Evolutionary conservation across 2,888 invertebrate species (phyloP).

Genomic region (Drosophila falleni): DNA sequence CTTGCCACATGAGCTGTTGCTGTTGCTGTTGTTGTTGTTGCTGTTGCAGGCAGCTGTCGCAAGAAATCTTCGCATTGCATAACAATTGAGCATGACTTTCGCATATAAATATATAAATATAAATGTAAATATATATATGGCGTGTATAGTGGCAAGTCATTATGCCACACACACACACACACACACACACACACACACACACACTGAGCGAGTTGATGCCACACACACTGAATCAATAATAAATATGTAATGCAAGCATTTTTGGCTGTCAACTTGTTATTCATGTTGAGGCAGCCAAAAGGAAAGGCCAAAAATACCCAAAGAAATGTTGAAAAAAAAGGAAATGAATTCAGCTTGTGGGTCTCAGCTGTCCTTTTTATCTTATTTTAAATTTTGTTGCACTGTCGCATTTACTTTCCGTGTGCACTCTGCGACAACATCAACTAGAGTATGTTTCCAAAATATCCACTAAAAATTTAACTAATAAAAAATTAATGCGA

Average conservation of each 20-base stretch:
- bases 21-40: neutral
- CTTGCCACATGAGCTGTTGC: constrained; percentile 47
- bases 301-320: constrained; percentile 26
- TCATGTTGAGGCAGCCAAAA: constrained; percentile 51
- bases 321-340: constrained; percentile 1
- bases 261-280: constrained; percentile 68
- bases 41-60: constrained; percentile 28
- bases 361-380: constrained; percentile 3
- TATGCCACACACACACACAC: constrained; percentile 36
- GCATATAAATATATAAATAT: constrained; percentile 6
- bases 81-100: constrained; percentile 55
- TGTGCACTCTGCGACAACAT: neutral
- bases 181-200: constrained; percentile 12
- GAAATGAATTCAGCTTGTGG: constrained; percentile 16
- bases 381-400: neutral
- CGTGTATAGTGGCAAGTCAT: constrained; percentile 31
- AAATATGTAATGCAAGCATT: constrained; percentile 58
- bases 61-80: constrained; percentile 64
- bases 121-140: constrained; percentile 14
- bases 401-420: constrained; percentile 5
- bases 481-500: neutral
- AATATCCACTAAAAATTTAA: too few species aligned
- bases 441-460: neutral
- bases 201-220: constrained; percentile 15
- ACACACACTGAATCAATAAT: constrained; percentile 53